Base-by-base conservation (phyloP, 2,888 invertebrate genomes). In the Ormyrus thymus region DNA sequence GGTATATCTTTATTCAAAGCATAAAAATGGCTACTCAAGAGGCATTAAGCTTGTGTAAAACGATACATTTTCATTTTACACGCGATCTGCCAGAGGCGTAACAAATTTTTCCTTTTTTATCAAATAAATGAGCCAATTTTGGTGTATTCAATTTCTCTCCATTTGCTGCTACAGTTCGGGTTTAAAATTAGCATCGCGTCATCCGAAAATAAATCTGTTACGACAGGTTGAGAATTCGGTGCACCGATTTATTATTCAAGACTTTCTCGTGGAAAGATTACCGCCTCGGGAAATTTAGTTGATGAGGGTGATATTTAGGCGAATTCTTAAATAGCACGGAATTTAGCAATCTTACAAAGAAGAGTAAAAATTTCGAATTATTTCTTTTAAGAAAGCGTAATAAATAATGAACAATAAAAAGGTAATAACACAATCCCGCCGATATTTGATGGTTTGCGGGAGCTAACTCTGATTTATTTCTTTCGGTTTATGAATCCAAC, bases 21-120 rank as follows among this genome's bases (percentile, higher is more conserved):
- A 66, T 10, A 11, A 53, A 7, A 13, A 48, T 15, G 46, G 15
- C 56, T 13, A 46, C 13, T 46, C 11, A 15, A 15, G 69, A 46
- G 8, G 11, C 6, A 15, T 15, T 46, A 10, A 46, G 56, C 46
- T 56, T 56, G 48, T 9, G 15, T 48, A 65, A 29, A 29, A 29
- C 50, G 50, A 65, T 65, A 58, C 56, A 69, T 46, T 53, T 53
- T 46, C 46, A 50, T 46, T 13, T 2, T 11, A 46, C 69, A 69
- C 58, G 69, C 69, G 58, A 69, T 58, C 46, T 13, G 69, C 10
- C 48, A 48, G 45, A 7, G 55, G 56, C 45, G 13, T 58, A 58
- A 69, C 10, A 46, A 58, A 69, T 58, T 58, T 69, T 69, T 45
- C 29, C 13, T 56, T 15, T 9, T 58, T 69, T 58, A 46, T 13